phyloP scores from a whole-genome alignment of 2,113 vertebrate genomes.

The Donacobius atricapilla region DNA sequence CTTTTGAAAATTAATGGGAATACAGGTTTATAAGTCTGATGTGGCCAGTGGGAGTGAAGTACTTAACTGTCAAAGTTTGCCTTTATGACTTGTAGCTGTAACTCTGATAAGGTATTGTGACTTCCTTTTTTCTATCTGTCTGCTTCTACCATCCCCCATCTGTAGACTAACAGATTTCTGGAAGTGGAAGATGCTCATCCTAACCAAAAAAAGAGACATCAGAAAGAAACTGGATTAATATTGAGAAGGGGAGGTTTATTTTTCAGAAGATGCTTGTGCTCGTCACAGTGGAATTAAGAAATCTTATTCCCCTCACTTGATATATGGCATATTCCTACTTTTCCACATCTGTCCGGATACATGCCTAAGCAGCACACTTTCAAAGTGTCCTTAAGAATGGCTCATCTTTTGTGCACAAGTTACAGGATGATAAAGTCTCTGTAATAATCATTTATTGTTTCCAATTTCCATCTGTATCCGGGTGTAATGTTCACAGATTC shows the following conservation, averaged over 20 bases:
- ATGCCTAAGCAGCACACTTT: slow-evolving; percentile 20
- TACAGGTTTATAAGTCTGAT: not conserved
- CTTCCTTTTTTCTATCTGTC: not conserved
- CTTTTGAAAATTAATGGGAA: not conserved
- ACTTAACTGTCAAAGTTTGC: not conserved
- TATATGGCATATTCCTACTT: not conserved
- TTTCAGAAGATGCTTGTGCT: not conserved
- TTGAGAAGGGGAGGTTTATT: not conserved
- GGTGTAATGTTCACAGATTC: slow-evolving; percentile 71
- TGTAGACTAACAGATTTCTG: not conserved
- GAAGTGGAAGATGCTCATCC: not conserved
- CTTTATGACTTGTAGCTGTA: not conserved
- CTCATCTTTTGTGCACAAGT: not conserved
- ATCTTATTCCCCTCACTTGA: slow-evolving; percentile 16
- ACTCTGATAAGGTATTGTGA: not conserved
- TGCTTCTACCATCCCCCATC: not conserved
- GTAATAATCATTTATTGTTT: slow-evolving; percentile 69
- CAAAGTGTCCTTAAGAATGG: slow-evolving; percentile 30
- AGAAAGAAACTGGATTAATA: not conserved
- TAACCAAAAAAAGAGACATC: not conserved
- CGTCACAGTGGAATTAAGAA: slow-evolving; percentile 46
- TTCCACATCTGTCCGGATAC: not conserved
- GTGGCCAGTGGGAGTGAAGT: not conserved
- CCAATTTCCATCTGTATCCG: slow-evolving; percentile 68
- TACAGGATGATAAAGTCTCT: slow-evolving; percentile 27